Evolutionary conservation across 2,888 invertebrate genomes (phyloP), one percentile per base, ranked within the genome.

Genomic region (Andrena minutula): DNA sequence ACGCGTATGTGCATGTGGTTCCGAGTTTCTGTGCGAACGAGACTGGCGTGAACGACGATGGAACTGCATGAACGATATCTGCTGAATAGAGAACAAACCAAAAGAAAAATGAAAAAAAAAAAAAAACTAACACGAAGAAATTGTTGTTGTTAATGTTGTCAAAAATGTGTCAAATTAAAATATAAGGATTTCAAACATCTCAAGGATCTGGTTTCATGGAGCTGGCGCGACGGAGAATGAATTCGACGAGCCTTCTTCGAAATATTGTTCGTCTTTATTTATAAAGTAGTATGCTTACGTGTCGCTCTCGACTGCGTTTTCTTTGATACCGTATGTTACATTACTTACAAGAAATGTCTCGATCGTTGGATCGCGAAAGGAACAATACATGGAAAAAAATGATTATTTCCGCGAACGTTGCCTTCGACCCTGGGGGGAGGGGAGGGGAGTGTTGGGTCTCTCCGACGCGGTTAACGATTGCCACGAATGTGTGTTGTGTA

Each of bases 151-250:
- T 92, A 90, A 91, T 93, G 91, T 91, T 92, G 91, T 92, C 91
- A 89, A 91, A 91, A 91, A 92, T 93, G 92, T 93, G 92, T 92
- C 92, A 92, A 92, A 92, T 92, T 93, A 90, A 92, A 92, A 90
- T 92, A 92, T 90, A 90, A 92, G 89, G 86, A 90, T 92, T 93
- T 91, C 90, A 91, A 91, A 83, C 86, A 92, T 88, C 86, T 88
- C 83, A 86, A 82, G 75, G 4, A 41, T 49, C 26, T 58, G 53
- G 26, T 68, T 68, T 63, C 56, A 35, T 51, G 10, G 56, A 20
- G 23, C 10, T 56, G 23, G 16, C 23, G 26, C 4, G 12, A 26
- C 49, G 56, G 20, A 41, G 58, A 51, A 41, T 30, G 35, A 77
- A n/a, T 26, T 26, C 73, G 26, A 56, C 49, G 32, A 20, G 41